A percentile compares a stretch with the other conserved stretches of the same genome.
These are phyloP conservation scores for Jacana jacana DNA, from an alignment of 2,113 vertebrate genomes.

Conservation along the genomic window DNA sequence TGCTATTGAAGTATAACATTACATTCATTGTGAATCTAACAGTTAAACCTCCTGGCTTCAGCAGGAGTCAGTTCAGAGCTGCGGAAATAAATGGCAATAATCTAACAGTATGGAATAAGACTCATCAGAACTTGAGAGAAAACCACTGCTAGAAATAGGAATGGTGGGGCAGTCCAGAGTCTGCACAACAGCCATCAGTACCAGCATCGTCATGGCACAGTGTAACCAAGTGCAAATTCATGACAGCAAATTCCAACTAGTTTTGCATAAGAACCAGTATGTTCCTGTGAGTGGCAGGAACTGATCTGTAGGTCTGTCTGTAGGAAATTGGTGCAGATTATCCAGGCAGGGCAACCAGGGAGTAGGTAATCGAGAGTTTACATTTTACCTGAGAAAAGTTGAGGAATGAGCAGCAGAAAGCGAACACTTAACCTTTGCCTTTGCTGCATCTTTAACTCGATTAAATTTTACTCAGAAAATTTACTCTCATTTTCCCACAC, in stretches of 20 bases:
- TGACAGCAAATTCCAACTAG: neutral
- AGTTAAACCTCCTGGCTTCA: neutral
- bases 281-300: neutral
- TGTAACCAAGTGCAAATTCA: neutral
- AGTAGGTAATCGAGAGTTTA: neutral
- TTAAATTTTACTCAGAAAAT: neutral
- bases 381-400: neutral
- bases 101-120: neutral
- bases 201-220: neutral
- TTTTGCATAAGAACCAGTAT: neutral
- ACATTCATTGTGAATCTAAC: neutral
- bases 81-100: neutral
- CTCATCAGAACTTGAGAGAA: neutral
- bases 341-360: neutral
- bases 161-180: neutral
- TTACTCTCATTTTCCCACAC: neutral
- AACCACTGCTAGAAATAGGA: neutral
- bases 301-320: neutral
- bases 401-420: neutral
- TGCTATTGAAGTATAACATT: neutral
- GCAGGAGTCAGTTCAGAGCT: neutral
- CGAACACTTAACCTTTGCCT: neutral
- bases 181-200: neutral
- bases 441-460: neutral
- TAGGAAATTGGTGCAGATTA: neutral